These are phyloP conservation scores for Brenthis daphne DNA, from an alignment of 2,888 invertebrate genomes.

Conservation along the genomic window DNA sequence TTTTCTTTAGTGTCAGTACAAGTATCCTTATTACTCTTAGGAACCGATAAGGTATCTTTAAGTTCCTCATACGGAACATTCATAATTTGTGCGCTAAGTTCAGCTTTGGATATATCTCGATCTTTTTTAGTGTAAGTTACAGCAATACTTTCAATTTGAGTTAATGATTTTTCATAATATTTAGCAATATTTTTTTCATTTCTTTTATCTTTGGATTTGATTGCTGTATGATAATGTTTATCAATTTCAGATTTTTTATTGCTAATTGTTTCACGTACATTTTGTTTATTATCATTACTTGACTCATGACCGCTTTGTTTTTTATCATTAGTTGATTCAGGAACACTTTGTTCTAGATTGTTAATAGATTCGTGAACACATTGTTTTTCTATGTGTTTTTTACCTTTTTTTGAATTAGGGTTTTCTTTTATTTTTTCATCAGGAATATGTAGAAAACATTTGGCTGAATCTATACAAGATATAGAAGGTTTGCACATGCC, in stretches of 20 bases:
- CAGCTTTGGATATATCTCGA: constrained; percentile 43
- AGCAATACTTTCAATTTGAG: constrained; percentile 24
- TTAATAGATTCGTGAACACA: not conserved
- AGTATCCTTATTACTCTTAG: constrained; percentile 2
- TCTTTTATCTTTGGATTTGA: constrained; percentile 14
- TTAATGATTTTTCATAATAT: constrained; percentile 23
- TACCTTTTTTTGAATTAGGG: not conserved
- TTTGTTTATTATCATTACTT: constrained; percentile 5
- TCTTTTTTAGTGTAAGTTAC: constrained; percentile 33
- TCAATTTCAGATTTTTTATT: constrained; percentile 20
- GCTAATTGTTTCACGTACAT: constrained; percentile 2
- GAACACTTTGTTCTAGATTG: not conserved
- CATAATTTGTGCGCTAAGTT: constrained; percentile 59
- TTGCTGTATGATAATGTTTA: constrained; percentile 20
- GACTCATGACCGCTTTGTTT: too few species aligned
- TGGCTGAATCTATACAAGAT: too few species aligned
- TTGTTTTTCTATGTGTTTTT: not conserved
- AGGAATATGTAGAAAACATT: not conserved
- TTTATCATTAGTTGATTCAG: too few species aligned
- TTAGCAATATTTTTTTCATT: constrained; percentile 9
- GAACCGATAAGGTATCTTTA: constrained; percentile 39
- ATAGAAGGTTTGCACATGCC: not conserved
- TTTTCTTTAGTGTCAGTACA: not conserved
- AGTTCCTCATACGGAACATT: constrained; percentile 51
- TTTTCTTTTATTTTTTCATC: not conserved